Percentiles rank a stretch among this genome's conserved stretches.
phyloP scores from a whole-genome alignment of 2,113 vertebrate species.

The Egretta garzetta region DNA sequence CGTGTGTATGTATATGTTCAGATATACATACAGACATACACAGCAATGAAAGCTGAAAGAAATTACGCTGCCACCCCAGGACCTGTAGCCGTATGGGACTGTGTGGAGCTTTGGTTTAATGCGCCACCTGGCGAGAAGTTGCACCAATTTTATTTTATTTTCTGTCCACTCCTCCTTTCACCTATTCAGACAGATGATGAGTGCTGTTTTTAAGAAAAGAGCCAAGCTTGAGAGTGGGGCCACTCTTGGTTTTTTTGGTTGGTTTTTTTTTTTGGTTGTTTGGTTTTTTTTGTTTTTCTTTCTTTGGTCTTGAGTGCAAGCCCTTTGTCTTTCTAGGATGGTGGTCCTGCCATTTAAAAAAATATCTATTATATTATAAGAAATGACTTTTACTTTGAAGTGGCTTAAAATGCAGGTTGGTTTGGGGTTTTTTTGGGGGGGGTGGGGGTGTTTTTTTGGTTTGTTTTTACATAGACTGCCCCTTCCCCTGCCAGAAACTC shows the following conservation, averaged over 20 bases:
- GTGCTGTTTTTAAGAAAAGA: conserved; percentile 69
- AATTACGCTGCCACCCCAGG: conserved; percentile 64
- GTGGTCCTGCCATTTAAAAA: conserved; percentile 77
- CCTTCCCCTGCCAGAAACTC: neutral
- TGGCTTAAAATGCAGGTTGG: conserved; percentile 63
- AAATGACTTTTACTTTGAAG: conserved; percentile 71
- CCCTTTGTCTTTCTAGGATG: conserved; percentile 70
- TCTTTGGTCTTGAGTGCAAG: conserved; percentile 37
- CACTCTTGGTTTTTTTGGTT: conserved; percentile 4
- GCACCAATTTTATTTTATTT: conserved; percentile 79
- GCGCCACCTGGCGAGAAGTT: conserved; percentile 67
- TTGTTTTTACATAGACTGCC: conserved; percentile 14
- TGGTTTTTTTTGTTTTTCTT: conserved; percentile 39
- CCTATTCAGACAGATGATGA: conserved; percentile 58
- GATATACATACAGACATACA: conserved; percentile 57
- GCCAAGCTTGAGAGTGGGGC: conserved; percentile 51
- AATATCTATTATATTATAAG: conserved; percentile 41
- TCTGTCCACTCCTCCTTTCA: conserved; percentile 55
- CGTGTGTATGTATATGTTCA: conserved; percentile 60
- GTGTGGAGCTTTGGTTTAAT: conserved; percentile 60
- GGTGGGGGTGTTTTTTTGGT: neutral
- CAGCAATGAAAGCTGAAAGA: conserved; percentile 47
- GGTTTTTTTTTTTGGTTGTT: neutral
- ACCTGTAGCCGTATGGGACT: conserved; percentile 28
- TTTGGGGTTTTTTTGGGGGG: neutral